A percentile compares a stretch with the other conserved stretches of the same genome.
These are phyloP conservation scores for Siphamia tubifer DNA, from an alignment of 2,113 vertebrate genomes.

Conservation along the genomic window DNA sequence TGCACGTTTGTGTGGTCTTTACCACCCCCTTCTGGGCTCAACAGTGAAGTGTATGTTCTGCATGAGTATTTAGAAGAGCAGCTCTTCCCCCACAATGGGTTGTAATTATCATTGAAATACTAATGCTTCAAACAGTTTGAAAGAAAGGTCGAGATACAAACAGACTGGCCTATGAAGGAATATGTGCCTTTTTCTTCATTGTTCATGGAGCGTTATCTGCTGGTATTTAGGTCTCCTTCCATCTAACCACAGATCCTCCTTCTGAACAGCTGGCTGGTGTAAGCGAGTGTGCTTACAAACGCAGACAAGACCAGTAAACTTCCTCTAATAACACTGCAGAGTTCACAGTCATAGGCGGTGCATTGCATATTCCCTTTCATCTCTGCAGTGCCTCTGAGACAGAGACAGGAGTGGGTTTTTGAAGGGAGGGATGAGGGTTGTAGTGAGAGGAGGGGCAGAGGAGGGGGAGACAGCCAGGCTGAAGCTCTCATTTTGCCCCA, in stretches of 20 bases:
- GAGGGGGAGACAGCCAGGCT: conserved; percentile 53
- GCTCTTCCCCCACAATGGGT: not conserved
- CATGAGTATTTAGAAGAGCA: not conserved
- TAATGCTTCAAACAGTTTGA: not conserved
- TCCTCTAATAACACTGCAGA: conserved; percentile 57
- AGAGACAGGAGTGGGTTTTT: conserved; percentile 64
- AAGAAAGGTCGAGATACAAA: not conserved
- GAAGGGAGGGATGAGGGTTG: conserved; percentile 58
- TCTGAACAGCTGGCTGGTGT: conserved; percentile 43
- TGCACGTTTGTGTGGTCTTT: conserved; percentile 26
- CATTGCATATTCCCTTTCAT: conserved; percentile 80
- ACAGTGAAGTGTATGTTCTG: not conserved
- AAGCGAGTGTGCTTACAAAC: conserved; percentile 43
- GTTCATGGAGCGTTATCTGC: not conserved
- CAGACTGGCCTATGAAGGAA: not conserved
- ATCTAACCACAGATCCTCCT: not conserved
- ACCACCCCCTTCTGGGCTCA: conserved; percentile 39
- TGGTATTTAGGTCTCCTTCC: conserved; percentile 1
- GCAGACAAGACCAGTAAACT: conserved; percentile 63
- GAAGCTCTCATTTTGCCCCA: conserved; percentile 64
- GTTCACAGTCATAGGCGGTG: conserved; percentile 66
- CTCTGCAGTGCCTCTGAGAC: conserved; percentile 67
- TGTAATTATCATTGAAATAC: not conserved
- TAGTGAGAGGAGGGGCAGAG: conserved; percentile 47
- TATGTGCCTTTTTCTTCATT: not conserved